These are phyloP conservation scores for Sebastiscus tertius DNA, from an alignment of 2,797 vertebrate species.

Conservation along the genomic window DNA sequence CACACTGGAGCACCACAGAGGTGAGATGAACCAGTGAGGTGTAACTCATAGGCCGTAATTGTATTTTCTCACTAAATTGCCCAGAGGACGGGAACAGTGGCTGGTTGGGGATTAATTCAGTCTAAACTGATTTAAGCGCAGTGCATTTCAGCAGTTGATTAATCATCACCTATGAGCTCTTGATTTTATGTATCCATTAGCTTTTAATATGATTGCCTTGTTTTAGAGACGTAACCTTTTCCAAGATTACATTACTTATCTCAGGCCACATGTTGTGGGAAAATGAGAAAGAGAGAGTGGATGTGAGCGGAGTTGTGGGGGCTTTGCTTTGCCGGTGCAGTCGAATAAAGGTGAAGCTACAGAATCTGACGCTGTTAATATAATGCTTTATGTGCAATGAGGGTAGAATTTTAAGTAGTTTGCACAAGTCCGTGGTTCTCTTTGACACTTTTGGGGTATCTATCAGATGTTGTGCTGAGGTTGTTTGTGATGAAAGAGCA, in stretches of 20 bases:
- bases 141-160: conserved; percentile 82
- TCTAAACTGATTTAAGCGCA: conserved; percentile 82
- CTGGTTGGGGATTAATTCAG: conserved; percentile 82
- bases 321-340: conserved; percentile 41
- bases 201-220: conserved; percentile 82
- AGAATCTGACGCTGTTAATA: conserved; percentile 44
- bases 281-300: conserved; percentile 35
- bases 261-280: conserved; percentile 52
- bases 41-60: conserved; percentile 82
- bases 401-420: conserved; percentile 40
- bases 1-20: conserved; percentile 54
- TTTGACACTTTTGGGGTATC: conserved; percentile 11
- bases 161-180: conserved; percentile 84
- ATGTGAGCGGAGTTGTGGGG: conserved; percentile 11
- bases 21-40: conserved; percentile 76
- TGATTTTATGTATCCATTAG: conserved; percentile 84
- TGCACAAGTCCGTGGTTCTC: conserved; percentile 19
- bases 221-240: conserved; percentile 80
- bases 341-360: conserved; percentile 61
- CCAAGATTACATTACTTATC: conserved; percentile 81
- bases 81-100: conserved; percentile 76
- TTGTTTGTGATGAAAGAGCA: conserved; percentile 37
- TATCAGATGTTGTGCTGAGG: conserved; percentile 1
- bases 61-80: conserved; percentile 85
- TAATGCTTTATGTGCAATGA: conserved; percentile 38